Base-by-base conservation (phyloP, 2,113 vertebrate species). In the Mobula hypostoma region DNA sequence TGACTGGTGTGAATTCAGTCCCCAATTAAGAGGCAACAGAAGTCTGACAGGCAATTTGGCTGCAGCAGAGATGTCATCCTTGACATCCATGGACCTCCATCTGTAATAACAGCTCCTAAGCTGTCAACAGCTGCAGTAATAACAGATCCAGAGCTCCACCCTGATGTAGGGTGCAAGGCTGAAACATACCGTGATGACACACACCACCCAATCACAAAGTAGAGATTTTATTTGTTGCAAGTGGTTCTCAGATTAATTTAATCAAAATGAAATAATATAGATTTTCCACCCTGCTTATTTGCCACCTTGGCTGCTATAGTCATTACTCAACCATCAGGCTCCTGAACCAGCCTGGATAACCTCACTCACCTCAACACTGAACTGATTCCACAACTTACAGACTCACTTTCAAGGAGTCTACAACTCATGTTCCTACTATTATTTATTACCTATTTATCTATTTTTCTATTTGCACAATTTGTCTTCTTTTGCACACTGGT, bases 61-160 rank as follows among this genome's bases (percentile, higher is more conserved):
- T 36, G 61, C 14, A 36, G 21, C 88, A 72, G 88, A 70, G 19
- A 40, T 92, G 88, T 92, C 68, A 72, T 36, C 88, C 61, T 19
- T 70, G 88, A 91, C 88, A 36, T 72, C 88, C 36, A 17, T 24
- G 70, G 17, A 92, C n/a, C 63, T 92, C n/a, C 63, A 92, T 92
- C 88, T 40, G 36, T 72, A 92, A 92, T 36, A 29, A 92, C 17
- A 40, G 32, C 70, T 92, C 32, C 66, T 32, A 92, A 92, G 7
- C 90, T 91, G 88, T 91, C 88, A 91, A 91, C 17, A 72, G 19
- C 66, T 40, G 68, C 7, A 72, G 0, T 40, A 92, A 91, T 91
- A 63, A 66, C 63, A 91, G 14, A n/a, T 12, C 15, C 32, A 29
- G 14, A 68, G 68, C 70, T 19, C 63, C n/a, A 32, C 68, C 63